phyloP scores from a whole-genome alignment of 1,140 invertebrate species.

The Hirudo medicinalis region DNA sequence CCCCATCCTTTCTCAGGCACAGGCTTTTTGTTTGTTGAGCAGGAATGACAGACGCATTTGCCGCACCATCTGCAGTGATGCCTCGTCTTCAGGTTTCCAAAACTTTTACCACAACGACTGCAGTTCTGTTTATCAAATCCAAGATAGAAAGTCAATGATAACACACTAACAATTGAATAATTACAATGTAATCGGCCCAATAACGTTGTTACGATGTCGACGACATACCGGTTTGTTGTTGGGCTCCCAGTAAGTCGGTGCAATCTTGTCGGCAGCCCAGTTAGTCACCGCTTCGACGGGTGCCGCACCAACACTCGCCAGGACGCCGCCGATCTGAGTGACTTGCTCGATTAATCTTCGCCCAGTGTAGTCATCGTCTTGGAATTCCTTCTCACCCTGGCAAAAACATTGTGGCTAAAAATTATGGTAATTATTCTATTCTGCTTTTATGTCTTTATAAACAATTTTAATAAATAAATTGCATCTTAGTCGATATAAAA shows the following conservation, averaged over 20 bases:
- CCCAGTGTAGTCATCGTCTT: slow-evolving; percentile 22
- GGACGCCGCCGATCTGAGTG: background rate
- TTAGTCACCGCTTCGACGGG: slow-evolving; percentile 43
- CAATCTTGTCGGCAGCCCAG: slow-evolving; percentile 63
- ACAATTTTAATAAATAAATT: background rate
- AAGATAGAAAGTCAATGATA: background rate
- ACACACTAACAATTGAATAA: no score
- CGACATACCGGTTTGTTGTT: slow-evolving; percentile 47
- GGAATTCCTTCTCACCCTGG: slow-evolving; percentile 30
- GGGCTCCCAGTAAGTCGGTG: slow-evolving; percentile 66
- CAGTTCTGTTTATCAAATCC: slow-evolving; percentile 45
- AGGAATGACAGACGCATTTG: slow-evolving; percentile 43
- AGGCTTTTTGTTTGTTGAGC: slow-evolving; percentile 35
- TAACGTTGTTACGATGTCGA: no score
- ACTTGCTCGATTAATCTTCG: background rate
- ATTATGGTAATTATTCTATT: background rate
- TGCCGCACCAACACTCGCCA: background rate
- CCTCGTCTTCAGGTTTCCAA: slow-evolving; percentile 44
- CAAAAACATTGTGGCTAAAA: slow-evolving; percentile 12
- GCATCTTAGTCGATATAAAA: background rate
- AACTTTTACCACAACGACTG: slow-evolving; percentile 48
- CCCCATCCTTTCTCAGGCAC: slow-evolving; percentile 46
- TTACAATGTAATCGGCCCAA: no score
- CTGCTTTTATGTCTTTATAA: background rate
- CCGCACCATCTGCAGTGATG: slow-evolving; percentile 64